These are phyloP conservation scores for Halictus ligatus DNA, from an alignment of 2,888 invertebrate genomes.

Conservation along the genomic window DNA sequence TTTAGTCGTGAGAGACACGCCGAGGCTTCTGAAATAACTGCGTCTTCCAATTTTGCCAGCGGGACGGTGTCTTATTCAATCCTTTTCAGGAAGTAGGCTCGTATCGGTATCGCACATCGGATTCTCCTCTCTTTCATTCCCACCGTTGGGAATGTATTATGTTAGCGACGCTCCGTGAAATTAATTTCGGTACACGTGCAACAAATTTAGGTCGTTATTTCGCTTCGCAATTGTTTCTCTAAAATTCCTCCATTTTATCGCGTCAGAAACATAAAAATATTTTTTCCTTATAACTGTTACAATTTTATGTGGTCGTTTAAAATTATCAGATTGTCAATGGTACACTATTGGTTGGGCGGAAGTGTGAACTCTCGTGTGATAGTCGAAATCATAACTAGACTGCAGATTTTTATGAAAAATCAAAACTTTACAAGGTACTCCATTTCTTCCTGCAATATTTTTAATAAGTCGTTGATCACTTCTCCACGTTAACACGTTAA, in stretches of 20 bases:
- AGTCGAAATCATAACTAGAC: too few relatives aligned
- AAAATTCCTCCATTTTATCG: background rate
- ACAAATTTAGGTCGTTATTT: background rate
- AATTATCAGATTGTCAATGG: too few relatives aligned
- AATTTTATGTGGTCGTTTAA: too few relatives aligned
- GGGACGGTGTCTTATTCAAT: constrained; percentile 1
- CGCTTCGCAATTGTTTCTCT: background rate
- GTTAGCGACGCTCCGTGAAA: background rate
- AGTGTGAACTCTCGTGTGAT: too few relatives aligned
- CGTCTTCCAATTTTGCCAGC: constrained; percentile 27
- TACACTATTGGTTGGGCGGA: too few relatives aligned
- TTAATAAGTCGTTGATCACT: too few relatives aligned
- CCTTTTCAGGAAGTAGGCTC: constrained; percentile 9
- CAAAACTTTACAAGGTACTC: too few relatives aligned
- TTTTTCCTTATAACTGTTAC: background rate
- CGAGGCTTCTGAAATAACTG: background rate
- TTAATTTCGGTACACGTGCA: constrained; percentile 4
- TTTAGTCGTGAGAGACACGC: constrained; percentile 16
- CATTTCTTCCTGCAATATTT: too few relatives aligned
- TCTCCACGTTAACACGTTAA: too few relatives aligned
- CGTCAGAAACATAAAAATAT: background rate
- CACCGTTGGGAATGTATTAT: background rate
- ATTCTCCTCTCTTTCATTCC: background rate
- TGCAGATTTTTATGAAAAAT: too few relatives aligned
- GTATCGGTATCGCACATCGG: background rate